phyloP scores from a whole-genome alignment of 64 coral and sea anemone genomes.

The Pocillopora verrucosa region DNA sequence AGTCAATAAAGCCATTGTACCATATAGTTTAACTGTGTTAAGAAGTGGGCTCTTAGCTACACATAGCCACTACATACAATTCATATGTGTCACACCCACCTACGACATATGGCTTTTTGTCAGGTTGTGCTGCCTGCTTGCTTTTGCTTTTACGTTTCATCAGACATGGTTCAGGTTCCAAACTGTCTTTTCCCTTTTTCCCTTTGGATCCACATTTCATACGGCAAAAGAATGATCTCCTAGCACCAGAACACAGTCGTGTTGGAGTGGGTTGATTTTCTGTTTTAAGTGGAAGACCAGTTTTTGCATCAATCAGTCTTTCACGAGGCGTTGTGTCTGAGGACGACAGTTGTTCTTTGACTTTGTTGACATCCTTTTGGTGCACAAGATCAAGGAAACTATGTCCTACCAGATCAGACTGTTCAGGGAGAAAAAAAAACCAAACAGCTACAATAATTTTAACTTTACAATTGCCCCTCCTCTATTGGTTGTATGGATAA shows the following conservation, averaged over 20 bases:
- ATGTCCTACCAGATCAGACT: slow-evolving; percentile 88
- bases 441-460: background rate
- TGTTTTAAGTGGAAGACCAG: slow-evolving; percentile 14
- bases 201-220: slow-evolving; percentile 62
- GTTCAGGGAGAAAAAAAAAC: background rate
- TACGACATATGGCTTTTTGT: slow-evolving; percentile 74
- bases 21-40: no score
- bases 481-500: no score
- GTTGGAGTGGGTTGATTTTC: slow-evolving; percentile 32
- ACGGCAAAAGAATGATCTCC: slow-evolving; percentile 87
- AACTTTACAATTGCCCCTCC: no score
- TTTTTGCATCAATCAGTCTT: slow-evolving; percentile 39
- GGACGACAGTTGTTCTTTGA: slow-evolving; percentile 82
- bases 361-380: slow-evolving; percentile 70
- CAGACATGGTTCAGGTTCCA: slow-evolving; percentile 25
- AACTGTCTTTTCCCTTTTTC: slow-evolving; percentile 35
- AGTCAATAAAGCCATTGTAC: no score
- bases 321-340: slow-evolving; percentile 55
- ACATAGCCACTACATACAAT: background rate
- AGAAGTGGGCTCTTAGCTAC: no score
- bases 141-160: slow-evolving; percentile 59
- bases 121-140: slow-evolving; percentile 15
- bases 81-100: slow-evolving; percentile 7
- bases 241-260: slow-evolving; percentile 76
- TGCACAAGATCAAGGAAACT: slow-evolving; percentile 86